phyloP scores from a whole-genome alignment of 1,140 invertebrate species.

The Drosophila kohkoa region DNA sequence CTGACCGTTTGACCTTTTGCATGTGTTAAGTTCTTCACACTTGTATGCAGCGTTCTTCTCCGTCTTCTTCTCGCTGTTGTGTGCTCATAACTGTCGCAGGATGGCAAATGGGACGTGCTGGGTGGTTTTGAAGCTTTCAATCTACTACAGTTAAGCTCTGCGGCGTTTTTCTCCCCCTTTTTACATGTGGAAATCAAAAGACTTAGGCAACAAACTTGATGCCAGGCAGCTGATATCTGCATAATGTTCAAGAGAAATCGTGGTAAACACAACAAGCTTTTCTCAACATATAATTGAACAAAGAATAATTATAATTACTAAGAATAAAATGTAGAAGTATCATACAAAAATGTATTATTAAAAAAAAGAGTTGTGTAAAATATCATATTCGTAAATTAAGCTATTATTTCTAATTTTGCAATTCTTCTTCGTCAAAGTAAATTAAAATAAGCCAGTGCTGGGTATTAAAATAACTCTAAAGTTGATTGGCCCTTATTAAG shows the following conservation, averaged over 20 bases:
- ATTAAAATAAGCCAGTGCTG: not conserved
- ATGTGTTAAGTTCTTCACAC: conserved; percentile 49
- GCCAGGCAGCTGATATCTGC: not conserved
- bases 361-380: no score
- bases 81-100: conserved; percentile 74
- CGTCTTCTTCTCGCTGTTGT: conserved; percentile 15
- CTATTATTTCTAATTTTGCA: not conserved
- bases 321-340: no score
- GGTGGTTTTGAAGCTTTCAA: conserved; percentile 45
- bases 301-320: no score
- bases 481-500: conserved; percentile 28
- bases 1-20: conserved; percentile 71
- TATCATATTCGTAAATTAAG: no score
- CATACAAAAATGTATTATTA: no score
- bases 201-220: conserved; percentile 56
- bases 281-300: no score
- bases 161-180: conserved; percentile 18
- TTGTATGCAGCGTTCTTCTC: conserved; percentile 6
- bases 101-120: conserved; percentile 69
- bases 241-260: not conserved
- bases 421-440: not conserved
- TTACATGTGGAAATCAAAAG: conserved; percentile 47
- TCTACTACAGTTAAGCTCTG: conserved; percentile 36
- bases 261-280: no score
- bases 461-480: not conserved